A percentile compares a stretch with the other conserved stretches of the same genome.
These are phyloP conservation scores for Proisotoma minuta DNA, from an alignment of 2,888 invertebrate genomes.

Conservation along the genomic window DNA sequence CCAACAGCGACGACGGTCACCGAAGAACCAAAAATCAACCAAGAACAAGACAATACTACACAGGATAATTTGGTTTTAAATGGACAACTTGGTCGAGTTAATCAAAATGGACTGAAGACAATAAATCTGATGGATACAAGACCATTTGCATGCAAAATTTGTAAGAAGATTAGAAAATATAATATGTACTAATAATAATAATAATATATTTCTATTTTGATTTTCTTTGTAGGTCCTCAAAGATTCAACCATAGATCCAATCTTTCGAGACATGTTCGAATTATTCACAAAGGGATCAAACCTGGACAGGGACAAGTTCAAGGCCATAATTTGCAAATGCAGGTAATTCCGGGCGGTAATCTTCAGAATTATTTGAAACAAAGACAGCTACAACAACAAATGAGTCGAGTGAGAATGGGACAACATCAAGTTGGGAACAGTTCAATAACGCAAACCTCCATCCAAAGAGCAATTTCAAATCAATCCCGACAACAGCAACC, in stretches of 20 bases:
- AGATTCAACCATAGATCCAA: slow-evolving; percentile 33
- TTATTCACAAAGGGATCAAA: slow-evolving; percentile 18
- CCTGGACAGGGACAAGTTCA: too few relatives aligned
- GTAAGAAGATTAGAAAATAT: too few relatives aligned
- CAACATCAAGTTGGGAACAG: not conserved
- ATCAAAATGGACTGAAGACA: not conserved
- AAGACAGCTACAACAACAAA: not conserved
- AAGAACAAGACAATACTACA: not conserved
- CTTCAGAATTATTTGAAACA: not conserved
- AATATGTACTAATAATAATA: too few relatives aligned
- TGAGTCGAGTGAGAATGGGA: not conserved
- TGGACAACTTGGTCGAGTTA: not conserved
- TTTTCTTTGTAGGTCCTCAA: not conserved
- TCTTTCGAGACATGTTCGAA: slow-evolving; percentile 25
- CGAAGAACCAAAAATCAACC: not conserved
- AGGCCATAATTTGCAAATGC: too few relatives aligned
- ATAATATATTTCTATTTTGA: too few relatives aligned
- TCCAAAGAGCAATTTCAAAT: not conserved
- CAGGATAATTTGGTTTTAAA: not conserved
- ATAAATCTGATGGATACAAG: not conserved
- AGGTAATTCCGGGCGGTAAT: too few relatives aligned
- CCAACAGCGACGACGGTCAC: not conserved
- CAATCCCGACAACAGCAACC: not conserved
- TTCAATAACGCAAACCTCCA: not conserved
- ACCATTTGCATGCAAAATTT: slow-evolving; percentile 7